phyloP scores from a whole-genome alignment of 2,113 vertebrate species.

The Tetrax tetrax region DNA sequence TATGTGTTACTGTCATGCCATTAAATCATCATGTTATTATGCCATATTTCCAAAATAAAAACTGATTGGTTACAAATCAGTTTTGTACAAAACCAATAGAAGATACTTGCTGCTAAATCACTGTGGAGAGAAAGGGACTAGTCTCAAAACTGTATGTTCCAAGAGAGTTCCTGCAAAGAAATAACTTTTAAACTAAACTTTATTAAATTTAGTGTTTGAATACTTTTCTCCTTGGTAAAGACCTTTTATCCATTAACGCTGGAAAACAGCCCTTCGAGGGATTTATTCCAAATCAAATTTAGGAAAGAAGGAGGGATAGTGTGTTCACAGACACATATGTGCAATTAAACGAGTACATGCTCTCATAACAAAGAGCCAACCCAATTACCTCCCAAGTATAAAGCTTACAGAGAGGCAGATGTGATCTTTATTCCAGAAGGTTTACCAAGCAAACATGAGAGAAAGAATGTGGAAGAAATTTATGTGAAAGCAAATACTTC shows the following conservation, averaged over 20 bases:
- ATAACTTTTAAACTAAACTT: conserved; percentile 62
- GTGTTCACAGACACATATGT: conserved; percentile 62
- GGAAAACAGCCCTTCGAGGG: conserved; percentile 50
- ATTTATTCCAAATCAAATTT: conserved; percentile 76
- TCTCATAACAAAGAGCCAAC: conserved; percentile 49
- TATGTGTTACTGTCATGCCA: conserved; percentile 52
- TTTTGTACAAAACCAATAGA: conserved; percentile 5
- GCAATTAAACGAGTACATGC: conserved; percentile 57
- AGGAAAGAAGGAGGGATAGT: conserved; percentile 55
- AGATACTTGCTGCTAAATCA: conserved; percentile 2
- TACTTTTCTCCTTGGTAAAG: conserved; percentile 68
- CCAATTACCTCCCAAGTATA: conserved; percentile 61
- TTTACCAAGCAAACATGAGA: conserved; percentile 40
- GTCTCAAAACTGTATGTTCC: conserved; percentile 43
- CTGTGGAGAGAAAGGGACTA: not conserved
- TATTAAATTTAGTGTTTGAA: conserved; percentile 69
- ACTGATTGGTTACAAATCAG: conserved; percentile 5
- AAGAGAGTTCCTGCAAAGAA: conserved; percentile 56
- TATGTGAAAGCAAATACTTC: conserved; percentile 63
- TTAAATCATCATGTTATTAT: conserved; percentile 57
- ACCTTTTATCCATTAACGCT: conserved; percentile 66
- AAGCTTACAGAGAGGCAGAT: conserved; percentile 33
- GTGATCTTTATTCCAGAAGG: conserved; percentile 52
- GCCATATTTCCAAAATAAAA: conserved; percentile 62
- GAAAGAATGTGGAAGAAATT: conserved; percentile 50